Evolutionary conservation across 2,888 invertebrate genomes (phyloP).

Genomic region (Ormyrus rosae): DNA sequence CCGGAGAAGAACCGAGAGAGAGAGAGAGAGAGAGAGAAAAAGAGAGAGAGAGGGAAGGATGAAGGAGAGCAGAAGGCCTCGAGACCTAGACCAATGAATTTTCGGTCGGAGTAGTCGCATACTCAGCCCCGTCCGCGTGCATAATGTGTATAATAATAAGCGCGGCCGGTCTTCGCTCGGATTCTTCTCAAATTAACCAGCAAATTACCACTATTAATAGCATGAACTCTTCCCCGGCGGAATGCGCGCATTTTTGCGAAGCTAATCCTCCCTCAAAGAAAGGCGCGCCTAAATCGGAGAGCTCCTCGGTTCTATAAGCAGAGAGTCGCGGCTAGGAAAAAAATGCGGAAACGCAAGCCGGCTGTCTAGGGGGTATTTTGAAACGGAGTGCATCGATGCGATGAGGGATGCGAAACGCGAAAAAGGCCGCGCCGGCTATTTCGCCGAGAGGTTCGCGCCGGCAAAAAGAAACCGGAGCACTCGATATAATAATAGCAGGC

Average conservation of each 20-base stretch:
- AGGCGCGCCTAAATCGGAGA: too few relatives aligned
- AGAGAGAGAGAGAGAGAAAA: constrained; percentile 5
- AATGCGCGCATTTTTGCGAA: too few relatives aligned
- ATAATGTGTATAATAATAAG: constrained; percentile 26
- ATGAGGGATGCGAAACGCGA: constrained; percentile 34
- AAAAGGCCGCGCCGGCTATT: constrained; percentile 4
- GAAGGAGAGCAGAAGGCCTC: constrained; percentile 1
- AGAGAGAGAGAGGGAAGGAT: constrained; percentile 10
- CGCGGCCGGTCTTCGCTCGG: too few relatives aligned
- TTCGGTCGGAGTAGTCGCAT: background rate
- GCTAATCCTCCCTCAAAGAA: too few relatives aligned
- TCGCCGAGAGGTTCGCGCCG: background rate
- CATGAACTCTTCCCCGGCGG: too few relatives aligned
- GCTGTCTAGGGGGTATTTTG: background rate
- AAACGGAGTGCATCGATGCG: constrained; percentile 1
- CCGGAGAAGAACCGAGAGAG: too few relatives aligned
- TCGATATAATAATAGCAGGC: constrained; percentile 51
- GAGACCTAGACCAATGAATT: background rate
- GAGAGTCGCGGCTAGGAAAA: background rate
- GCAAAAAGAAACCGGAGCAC: constrained; percentile 51
- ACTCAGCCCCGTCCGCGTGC: background rate
- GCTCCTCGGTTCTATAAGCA: too few relatives aligned
- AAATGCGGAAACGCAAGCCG: constrained; percentile 7
- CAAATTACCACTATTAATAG: too few relatives aligned
- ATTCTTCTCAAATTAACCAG: too few relatives aligned